Base-by-base conservation (phyloP, 1,140 invertebrate genomes). In the Pygmarrhopalites habei region DNA sequence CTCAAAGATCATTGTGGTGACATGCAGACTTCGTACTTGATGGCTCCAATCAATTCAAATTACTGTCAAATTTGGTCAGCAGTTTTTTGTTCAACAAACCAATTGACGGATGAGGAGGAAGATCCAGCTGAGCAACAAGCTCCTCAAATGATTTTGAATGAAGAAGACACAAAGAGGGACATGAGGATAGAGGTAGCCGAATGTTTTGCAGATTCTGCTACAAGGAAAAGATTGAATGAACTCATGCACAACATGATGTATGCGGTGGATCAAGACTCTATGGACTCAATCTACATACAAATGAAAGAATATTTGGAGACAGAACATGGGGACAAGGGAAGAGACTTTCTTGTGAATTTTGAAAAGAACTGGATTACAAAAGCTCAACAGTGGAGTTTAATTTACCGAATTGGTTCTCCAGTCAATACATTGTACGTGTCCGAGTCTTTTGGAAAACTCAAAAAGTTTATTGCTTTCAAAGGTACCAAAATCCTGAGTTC, bases 391-490 rank as follows among this genome's bases (percentile, higher is more conserved):
- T 69, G 67, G 67, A 32, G 56, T 21, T 58, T 66, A 3, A 25
- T 25, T 15, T 41, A 66, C 21, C 32, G 64, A 17, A 30, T 66
- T 32, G 30, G 21, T 0, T 26, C 46, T 15, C 44, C 30, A 5
- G 66, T 62, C 1, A 68, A 68, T 43, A 60, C 62, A 12, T 21
- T 64, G 4, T 58, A 53, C 32, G 49, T 41, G 19, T 55, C 62
- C 1, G 64, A 69, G 5, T 41, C 58, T 0, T 69, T 69, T 49
- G 39, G 39, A 7, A 69, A 61, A 29, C 44, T 69, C n/a, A 59
- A 59, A 51, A 69, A 69, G 35, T 69, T 69, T 46, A 60, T 69
- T 17, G 29, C 43, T 30, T 69, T 69, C 53, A 69, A 69, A 47
- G 67, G 67, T n/a, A 69, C 67, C 3, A 64, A 61, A 39, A 59